Conservation (phyloP, 2,888 invertebrate species). For the Cataglyphis cursor region DNA sequence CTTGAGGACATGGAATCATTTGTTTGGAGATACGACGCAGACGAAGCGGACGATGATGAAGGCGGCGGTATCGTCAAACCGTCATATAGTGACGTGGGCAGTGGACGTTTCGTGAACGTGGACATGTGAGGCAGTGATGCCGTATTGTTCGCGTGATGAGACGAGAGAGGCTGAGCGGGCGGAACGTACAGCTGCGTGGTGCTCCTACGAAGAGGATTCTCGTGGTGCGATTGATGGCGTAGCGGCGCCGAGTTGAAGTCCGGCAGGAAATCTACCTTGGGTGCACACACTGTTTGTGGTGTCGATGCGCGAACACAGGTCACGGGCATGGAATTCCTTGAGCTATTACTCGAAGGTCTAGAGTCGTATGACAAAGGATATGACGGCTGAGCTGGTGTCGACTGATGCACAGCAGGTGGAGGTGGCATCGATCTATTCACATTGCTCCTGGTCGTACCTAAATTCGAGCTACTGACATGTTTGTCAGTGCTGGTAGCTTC, state of each 20-base stretch:
- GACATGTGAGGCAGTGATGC: constrained; percentile 83
- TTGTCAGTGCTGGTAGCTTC: constrained; percentile 85
- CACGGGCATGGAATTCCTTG: constrained; percentile 34
- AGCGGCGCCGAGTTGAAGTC: constrained; percentile 89
- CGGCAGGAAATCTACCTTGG: constrained; percentile 93
- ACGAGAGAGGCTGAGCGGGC: constrained; percentile 67
- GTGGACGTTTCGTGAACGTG: constrained; percentile 82
- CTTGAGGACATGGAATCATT: constrained; percentile 70
- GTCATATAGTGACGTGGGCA: constrained; percentile 77
- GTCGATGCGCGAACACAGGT: constrained; percentile 62
- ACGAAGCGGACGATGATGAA: constrained; percentile 61
- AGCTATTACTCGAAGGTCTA: constrained; percentile 59
- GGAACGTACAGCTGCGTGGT: constrained; percentile 75
- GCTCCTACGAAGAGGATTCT: constrained; percentile 72
- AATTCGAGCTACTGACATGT: constrained; percentile 77
- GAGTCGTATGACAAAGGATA: constrained; percentile 62
- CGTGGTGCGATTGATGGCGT: constrained; percentile 75
- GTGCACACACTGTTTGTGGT: constrained; percentile 87
- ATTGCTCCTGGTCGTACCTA: constrained; percentile 71
- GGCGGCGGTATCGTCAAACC: constrained; percentile 68
- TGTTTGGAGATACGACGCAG: constrained; percentile 71
- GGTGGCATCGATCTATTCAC: constrained; percentile 77
- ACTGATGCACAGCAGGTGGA: constrained; percentile 74
- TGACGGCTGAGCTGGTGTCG: constrained; percentile 67
- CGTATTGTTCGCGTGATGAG: constrained; percentile 73